Evolutionary conservation across 1,140 invertebrate genomes (phyloP), one percentile per base, ranked within the genome.

Genomic region (Papilio helenus): DNA sequence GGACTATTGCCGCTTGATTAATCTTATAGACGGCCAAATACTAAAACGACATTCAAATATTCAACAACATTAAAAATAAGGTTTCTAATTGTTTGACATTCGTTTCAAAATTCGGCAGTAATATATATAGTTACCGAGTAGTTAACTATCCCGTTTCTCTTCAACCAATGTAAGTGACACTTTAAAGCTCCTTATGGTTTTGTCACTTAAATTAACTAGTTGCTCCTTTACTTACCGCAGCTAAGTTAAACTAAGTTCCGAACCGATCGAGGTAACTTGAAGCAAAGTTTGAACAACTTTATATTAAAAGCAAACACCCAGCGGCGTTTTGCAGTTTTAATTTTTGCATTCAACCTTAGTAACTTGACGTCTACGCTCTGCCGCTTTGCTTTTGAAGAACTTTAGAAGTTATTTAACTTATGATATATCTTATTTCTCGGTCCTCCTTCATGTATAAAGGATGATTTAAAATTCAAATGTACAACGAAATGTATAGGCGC

Each of bases 301-400:
- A 29, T 68, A 68, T 68, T 68, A 14, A 68, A 68, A 68, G 61
- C 26, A 68, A 68, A 68, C 26, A 29, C 29, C 61, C 61, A 8
- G 26, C 12, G 61, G 26, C 26, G 26, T 1, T 23, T 68, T 68
- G 61, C 23, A 29, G 29, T 29, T 29, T 68, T 29, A 26, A 14
- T 12, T 68, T 68, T 68, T 68, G 61, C 61, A 68, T 29, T 68
- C 29, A 68, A 68, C 61, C 61, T 68, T 14, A 18, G 12, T 34
- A 29, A 18, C 26, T 58, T 20, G 20, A 58, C 55, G 20, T 20
- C 20, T 61, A 39, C 5, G 34, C 34, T 8, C 34, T 39, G 34
- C 23, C n/a, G 55, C 58, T 61, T 61, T 61, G 23, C 58, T 68
- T 29, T 68, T 34, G 26, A 26, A 61, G 58, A 14, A 61, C 23